Evolutionary conservation across 2,888 invertebrate species (phyloP).

Genomic region (Tiphia femorata): DNA sequence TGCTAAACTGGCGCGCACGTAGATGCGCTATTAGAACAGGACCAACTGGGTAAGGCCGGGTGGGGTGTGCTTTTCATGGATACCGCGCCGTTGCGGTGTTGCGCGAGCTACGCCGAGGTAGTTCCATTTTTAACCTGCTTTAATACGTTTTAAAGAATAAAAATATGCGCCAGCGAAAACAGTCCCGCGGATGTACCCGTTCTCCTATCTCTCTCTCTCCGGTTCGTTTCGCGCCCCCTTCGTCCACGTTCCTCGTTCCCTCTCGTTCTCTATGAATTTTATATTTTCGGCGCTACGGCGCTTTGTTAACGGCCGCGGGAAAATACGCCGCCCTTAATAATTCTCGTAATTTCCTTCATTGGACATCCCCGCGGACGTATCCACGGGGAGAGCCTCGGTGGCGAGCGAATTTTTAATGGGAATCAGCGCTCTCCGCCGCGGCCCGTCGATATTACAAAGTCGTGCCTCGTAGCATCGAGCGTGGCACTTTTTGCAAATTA

Average conservation of each 20-base stretch:
- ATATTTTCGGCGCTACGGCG: neutral
- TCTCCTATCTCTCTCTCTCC: conserved; percentile 11
- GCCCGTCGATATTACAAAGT: too few relatives aligned
- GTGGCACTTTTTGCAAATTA: too few relatives aligned
- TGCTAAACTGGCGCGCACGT: conserved; percentile 24
- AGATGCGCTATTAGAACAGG: conserved; percentile 20
- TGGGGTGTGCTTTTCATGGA: conserved; percentile 6
- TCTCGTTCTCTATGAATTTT: neutral
- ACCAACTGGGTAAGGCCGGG: too few relatives aligned
- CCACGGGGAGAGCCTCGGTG: neutral
- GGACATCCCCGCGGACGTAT: too few relatives aligned
- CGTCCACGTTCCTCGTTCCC: neutral
- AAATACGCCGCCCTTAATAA: neutral
- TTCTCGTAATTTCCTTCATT: too few relatives aligned
- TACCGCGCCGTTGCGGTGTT: conserved; percentile 15
- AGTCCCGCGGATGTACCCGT: neutral
- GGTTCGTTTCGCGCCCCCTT: conserved; percentile 9
- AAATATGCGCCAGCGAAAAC: conserved; percentile 5
- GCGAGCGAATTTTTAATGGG: neutral
- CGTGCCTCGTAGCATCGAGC: too few relatives aligned
- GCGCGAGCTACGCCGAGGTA: neutral
- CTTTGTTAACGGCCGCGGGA: neutral
- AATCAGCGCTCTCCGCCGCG: neutral
- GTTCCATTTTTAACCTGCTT: conserved; percentile 10
- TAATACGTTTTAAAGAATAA: conserved; percentile 16